phyloP scores from a whole-genome alignment of 2,113 vertebrate genomes.

The Leptocoma aspasia region DNA sequence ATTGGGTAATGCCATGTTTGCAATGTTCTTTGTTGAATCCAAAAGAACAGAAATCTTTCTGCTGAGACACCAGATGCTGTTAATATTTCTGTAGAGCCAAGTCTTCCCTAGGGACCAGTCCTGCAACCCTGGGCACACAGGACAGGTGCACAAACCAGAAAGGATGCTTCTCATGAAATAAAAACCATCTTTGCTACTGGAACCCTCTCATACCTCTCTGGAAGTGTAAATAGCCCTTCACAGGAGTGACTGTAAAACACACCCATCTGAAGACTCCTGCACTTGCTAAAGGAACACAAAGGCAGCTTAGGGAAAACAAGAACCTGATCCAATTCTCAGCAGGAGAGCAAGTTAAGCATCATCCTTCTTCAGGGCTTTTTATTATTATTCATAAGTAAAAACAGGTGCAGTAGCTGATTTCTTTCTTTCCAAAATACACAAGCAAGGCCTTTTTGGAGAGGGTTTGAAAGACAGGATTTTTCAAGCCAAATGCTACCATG shows the following conservation, averaged over 20 bases:
- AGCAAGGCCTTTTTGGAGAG: not conserved
- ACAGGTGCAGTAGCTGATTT: not conserved
- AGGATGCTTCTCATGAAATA: not conserved
- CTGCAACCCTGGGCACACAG: not conserved
- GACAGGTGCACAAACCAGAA: fast-evolving
- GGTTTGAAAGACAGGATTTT: not conserved
- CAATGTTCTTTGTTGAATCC: not conserved
- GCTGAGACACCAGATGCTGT: not conserved
- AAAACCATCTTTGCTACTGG: not conserved
- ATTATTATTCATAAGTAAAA: not conserved
- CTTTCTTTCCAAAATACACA: not conserved
- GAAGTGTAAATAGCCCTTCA: not conserved
- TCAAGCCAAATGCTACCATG: fast-evolving
- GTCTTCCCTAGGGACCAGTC: not conserved
- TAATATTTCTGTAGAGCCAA: not conserved
- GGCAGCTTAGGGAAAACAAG: not conserved
- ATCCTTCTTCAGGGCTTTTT: not conserved
- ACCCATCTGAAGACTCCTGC: not conserved
- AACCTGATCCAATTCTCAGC: not conserved
- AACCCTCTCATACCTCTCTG: not conserved
- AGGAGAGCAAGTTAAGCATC: not conserved
- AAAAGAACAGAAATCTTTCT: not conserved
- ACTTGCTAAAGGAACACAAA: not conserved
- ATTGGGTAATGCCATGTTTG: not conserved
- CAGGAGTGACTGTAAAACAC: not conserved